Evolutionary conservation across 2,888 invertebrate species (phyloP), one percentile per base, ranked within the genome.

Genomic region (Rugalucina vietnamica): DNA sequence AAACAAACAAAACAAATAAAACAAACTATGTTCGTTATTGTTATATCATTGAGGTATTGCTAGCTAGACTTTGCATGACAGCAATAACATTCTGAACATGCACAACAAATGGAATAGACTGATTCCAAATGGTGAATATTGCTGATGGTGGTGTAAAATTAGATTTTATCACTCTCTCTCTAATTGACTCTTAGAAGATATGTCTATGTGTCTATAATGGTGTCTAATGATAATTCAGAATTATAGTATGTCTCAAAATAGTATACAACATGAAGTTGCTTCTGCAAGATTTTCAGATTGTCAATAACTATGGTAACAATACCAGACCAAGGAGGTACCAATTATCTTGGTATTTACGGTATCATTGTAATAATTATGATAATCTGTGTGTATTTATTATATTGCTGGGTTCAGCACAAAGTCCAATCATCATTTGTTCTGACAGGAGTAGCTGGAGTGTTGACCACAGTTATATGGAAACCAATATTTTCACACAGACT

Each of bases 331-430:
- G n/a, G n/a, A n/a, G n/a, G n/a, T n/a, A n/a, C n/a, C n/a, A n/a
- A n/a, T n/a, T n/a, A 65, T 21, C 24, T 65, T 65, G 34, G 34
- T 65, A 34, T 65, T 32, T 34, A 65, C 34, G n/a, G n/a, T n/a
- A n/a, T n/a, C n/a, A n/a, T n/a, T n/a, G n/a, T n/a, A n/a, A 65
- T 34, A 65, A 65, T 65, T 65, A 65, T 65, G 18, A 65, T 65
- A 65, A 65, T 65, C 32, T 27, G 60, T 60, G 4, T 8, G 54
- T 54, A 21, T 29, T 29, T 43, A 43, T 18, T 12, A 60, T 24
- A 29, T 34, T 65, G 10, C 32, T 65, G 21, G 65, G 65, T 32
- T 21, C 32, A 5, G 34, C 14, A 34, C 32, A 34, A 34, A 32
- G 34, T 34, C 65, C 65, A 65, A 8, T n/a, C 65, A 27, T 43